phyloP scores from a whole-genome alignment of 2,113 vertebrate genomes.

The Rhombomys opimus region DNA sequence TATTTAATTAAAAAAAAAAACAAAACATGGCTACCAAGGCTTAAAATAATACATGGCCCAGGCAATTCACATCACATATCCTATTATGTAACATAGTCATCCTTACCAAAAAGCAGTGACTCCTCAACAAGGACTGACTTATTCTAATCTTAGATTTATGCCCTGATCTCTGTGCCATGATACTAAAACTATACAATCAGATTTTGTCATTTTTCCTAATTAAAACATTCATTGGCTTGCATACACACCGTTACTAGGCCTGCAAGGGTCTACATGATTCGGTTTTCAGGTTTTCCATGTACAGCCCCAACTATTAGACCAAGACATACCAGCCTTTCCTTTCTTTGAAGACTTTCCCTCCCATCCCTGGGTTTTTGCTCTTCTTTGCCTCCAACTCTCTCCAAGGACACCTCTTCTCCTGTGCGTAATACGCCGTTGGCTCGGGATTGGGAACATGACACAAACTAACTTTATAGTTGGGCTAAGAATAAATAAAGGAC shows the following conservation, averaged over 20 bases:
- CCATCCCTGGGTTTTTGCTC: background rate
- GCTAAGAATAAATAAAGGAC: background rate
- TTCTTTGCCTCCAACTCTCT: background rate
- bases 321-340: background rate
- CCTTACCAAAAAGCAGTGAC: background rate
- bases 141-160: background rate
- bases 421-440: background rate
- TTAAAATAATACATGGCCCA: background rate
- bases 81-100: background rate
- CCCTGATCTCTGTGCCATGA: background rate
- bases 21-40: background rate
- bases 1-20: background rate
- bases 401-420: background rate
- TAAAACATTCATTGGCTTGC: background rate
- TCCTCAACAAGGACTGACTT: constrained; percentile 32
- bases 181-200: background rate
- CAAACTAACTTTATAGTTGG: background rate
- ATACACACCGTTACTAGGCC: background rate
- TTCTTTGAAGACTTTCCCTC: background rate
- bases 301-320: background rate
- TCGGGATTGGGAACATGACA: background rate
- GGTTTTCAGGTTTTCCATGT: background rate
- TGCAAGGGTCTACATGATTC: background rate
- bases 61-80: background rate
- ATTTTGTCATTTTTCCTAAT: background rate